Conservation (phyloP, 2,797 vertebrate species). For the Argya squamiceps region DNA sequence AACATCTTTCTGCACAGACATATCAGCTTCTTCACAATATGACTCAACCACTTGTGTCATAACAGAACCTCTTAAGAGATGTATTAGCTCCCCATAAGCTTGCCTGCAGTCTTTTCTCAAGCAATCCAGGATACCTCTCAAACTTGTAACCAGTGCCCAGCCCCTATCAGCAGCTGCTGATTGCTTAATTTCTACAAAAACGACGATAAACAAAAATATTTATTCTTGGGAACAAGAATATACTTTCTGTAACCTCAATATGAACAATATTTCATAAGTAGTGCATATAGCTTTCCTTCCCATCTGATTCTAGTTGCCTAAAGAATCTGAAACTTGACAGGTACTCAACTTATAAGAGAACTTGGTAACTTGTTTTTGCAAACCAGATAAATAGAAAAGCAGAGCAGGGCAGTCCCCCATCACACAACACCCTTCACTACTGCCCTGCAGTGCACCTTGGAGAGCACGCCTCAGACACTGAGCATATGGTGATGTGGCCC, state of each 20-base stretch:
- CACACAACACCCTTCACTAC: neutral
- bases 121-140: neutral
- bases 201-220: neutral
- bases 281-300: neutral
- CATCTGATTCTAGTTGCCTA: neutral
- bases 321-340: neutral
- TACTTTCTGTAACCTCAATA: neutral
- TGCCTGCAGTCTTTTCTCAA: neutral
- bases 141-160: neutral
- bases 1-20: neutral
- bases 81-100: neutral
- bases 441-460: neutral
- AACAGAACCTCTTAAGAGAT: neutral
- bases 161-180: neutral
- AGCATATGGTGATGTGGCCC: rapidly evolving
- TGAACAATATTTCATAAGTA: neutral
- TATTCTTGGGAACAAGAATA: neutral
- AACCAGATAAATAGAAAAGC: neutral
- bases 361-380: neutral
- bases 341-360: neutral
- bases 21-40: neutral
- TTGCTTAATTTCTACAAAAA: neutral
- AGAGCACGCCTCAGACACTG: neutral
- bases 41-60: neutral
- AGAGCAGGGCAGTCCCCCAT: neutral